Evolutionary conservation across 2,113 vertebrate genomes (phyloP).

Genomic region (Aptenodytes forsteri): DNA sequence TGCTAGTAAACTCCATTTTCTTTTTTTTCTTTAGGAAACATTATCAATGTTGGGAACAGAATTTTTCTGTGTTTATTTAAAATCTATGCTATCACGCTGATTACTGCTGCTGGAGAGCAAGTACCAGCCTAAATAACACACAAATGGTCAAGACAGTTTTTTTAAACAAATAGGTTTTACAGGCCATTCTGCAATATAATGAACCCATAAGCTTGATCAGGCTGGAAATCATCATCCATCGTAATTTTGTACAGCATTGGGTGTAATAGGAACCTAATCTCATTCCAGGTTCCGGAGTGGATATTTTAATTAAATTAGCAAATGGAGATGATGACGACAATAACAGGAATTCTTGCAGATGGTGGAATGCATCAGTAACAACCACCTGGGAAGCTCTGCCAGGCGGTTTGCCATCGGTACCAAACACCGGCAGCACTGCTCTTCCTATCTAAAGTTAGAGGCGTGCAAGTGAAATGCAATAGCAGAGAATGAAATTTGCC

Average conservation of each 20-base stretch:
- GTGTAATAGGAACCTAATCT: neutral
- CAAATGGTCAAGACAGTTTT: neutral
- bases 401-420: fast-evolving
- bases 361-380: neutral
- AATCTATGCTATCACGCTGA: neutral
- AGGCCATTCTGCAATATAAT: neutral
- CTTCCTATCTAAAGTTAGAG: neutral
- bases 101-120: neutral
- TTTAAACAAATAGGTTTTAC: neutral
- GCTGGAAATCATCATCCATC: neutral
- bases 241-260: neutral
- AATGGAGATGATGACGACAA: neutral
- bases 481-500: neutral
- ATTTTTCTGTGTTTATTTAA: neutral
- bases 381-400: neutral
- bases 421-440: neutral
- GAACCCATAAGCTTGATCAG: neutral
- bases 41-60: neutral
- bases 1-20: neutral
- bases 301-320: neutral
- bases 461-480: fast-evolving
- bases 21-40: neutral
- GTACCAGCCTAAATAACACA: neutral
- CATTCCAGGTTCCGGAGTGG: neutral
- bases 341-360: neutral